Conservation (phyloP, 2,888 invertebrate genomes). For the Aethes cnicana region DNA sequence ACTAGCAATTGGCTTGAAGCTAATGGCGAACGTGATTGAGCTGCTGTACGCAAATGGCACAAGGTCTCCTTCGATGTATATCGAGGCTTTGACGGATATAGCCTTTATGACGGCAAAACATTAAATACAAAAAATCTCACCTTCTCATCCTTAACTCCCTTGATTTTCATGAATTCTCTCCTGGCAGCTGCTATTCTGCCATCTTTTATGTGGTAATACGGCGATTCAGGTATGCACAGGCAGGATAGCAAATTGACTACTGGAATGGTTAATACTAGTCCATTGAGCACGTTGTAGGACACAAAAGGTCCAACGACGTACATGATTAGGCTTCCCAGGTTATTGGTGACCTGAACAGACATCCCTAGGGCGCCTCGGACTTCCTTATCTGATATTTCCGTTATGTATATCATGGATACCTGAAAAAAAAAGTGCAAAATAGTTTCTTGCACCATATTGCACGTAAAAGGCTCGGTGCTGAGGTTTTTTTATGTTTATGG, state of each 20-base stretch:
- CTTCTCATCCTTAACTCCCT: slow-evolving; percentile 67
- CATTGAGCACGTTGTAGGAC: slow-evolving; percentile 68
- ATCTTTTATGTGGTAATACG: slow-evolving; percentile 82
- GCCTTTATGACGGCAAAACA: too few relatives aligned
- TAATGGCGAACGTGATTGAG: too few relatives aligned
- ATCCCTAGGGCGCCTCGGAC: slow-evolving; percentile 74
- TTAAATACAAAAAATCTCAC: slow-evolving; percentile 39
- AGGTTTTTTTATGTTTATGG: too few relatives aligned
- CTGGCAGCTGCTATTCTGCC: slow-evolving; percentile 71
- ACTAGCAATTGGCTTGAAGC: too few relatives aligned
- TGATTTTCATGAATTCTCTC: slow-evolving; percentile 66
- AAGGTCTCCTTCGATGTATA: too few relatives aligned
- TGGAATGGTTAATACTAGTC: slow-evolving; percentile 71
- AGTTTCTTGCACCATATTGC: too few relatives aligned
- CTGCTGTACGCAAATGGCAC: too few relatives aligned
- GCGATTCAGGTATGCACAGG: slow-evolving; percentile 84
- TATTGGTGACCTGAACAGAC: slow-evolving; percentile 75
- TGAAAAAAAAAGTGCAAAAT: too few relatives aligned
- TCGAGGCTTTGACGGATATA: too few relatives aligned
- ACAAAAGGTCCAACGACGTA: slow-evolving; percentile 76
- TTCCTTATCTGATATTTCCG: slow-evolving; percentile 79
- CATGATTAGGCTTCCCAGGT: slow-evolving; percentile 67
- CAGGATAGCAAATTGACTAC: slow-evolving; percentile 72
- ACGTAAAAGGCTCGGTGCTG: too few relatives aligned
- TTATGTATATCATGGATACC: slow-evolving; percentile 78